Evolutionary conservation across 2,113 vertebrate genomes (phyloP).

Genomic region (Diadophis punctatus): DNA sequence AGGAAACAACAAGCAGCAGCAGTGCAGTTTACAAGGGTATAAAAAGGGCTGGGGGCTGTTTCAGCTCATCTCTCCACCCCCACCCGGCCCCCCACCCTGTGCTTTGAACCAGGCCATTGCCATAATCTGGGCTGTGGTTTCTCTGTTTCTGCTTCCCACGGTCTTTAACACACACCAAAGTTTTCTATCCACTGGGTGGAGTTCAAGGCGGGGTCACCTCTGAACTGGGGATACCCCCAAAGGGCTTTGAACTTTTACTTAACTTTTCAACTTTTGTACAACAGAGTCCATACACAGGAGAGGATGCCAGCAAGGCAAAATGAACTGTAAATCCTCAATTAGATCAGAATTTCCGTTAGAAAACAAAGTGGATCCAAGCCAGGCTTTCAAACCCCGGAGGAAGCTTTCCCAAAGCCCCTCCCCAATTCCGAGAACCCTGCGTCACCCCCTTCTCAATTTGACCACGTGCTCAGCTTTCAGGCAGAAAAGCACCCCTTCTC

Average conservation of each 20-base stretch:
- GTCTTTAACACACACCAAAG: rapidly evolving
- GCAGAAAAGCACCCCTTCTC: background rate
- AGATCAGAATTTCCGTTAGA: background rate
- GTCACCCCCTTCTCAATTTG: background rate
- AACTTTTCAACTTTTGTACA: too few relatives aligned
- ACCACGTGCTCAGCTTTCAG: background rate
- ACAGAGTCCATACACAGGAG: background rate
- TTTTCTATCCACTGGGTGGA: background rate
- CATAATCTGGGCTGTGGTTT: background rate
- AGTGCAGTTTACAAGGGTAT: background rate
- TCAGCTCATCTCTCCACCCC: too few relatives aligned
- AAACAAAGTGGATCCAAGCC: background rate
- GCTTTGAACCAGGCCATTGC: background rate
- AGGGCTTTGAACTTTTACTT: background rate
- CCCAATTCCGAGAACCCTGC: background rate
- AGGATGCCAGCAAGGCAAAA: background rate
- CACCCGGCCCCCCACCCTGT: background rate
- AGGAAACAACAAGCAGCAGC: background rate
- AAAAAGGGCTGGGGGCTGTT: background rate
- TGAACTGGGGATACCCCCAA: background rate
- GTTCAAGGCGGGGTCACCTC: background rate
- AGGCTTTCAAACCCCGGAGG: background rate
- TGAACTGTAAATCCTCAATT: background rate
- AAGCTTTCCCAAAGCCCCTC: background rate
- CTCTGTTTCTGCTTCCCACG: background rate